These are phyloP conservation scores for Apocheima hispidaria DNA, from an alignment of 2,888 invertebrate species.

Conservation along the genomic window DNA sequence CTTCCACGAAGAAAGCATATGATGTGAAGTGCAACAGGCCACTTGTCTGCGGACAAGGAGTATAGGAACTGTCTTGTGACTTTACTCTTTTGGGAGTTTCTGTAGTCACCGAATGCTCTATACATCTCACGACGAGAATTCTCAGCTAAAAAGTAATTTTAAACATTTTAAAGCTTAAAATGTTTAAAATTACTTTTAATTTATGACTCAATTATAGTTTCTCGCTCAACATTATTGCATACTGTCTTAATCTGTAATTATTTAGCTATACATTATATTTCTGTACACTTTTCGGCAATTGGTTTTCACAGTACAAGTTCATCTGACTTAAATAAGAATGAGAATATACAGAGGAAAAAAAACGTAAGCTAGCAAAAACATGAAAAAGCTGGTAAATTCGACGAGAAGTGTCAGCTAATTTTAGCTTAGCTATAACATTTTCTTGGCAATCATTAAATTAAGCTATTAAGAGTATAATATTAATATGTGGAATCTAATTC, in stretches of 20 bases:
- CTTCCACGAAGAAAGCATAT: slow-evolving; percentile 88
- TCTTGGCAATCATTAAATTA: neutral
- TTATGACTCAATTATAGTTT: too few species aligned
- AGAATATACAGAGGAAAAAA: neutral
- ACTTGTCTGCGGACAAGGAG: slow-evolving; percentile 40
- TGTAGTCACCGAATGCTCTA: neutral
- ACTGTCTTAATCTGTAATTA: too few species aligned
- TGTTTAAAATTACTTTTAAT: too few species aligned
- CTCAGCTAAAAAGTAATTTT: neutral
- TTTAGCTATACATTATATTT: too few species aligned
- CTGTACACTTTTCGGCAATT: too few species aligned
- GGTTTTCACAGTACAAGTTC: too few species aligned
- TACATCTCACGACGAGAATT: neutral
- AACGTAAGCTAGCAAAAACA: neutral
- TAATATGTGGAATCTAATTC: slow-evolving; percentile 10
- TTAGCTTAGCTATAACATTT: slow-evolving; percentile 7
- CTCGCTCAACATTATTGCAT: too few species aligned
- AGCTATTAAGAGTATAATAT: neutral
- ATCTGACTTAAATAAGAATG: too few species aligned
- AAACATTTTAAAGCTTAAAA: too few species aligned
- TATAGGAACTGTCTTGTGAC: slow-evolving; percentile 45
- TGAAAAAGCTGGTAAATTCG: neutral
- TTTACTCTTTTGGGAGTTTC: neutral
- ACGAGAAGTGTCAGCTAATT: neutral
- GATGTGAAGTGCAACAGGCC: slow-evolving; percentile 59